Conservation (phyloP, 2,797 vertebrate genomes). For the Sorex maritimensis region DNA sequence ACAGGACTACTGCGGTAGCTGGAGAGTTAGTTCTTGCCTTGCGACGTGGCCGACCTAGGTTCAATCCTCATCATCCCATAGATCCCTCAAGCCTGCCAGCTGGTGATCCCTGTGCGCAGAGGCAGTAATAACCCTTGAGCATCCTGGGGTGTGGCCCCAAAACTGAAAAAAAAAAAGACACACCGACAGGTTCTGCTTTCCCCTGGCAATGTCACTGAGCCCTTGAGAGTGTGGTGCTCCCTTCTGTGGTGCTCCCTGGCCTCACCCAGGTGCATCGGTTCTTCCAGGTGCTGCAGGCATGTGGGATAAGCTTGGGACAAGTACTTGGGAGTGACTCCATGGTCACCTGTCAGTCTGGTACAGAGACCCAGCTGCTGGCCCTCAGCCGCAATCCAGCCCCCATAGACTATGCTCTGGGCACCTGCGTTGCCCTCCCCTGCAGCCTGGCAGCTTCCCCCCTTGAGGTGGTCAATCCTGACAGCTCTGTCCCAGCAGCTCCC, state of each 20-base stretch:
- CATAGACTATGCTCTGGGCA: neutral
- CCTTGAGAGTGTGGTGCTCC: neutral
- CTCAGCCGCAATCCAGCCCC: constrained; percentile 4
- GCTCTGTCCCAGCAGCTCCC: neutral
- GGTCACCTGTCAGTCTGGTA: constrained; percentile 51
- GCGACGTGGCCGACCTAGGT: too few relatives aligned
- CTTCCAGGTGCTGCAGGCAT: constrained; percentile 53
- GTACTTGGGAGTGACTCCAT: constrained; percentile 72
- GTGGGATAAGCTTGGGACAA: neutral
- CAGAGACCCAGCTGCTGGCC: constrained; percentile 30
- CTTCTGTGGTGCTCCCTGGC: neutral
- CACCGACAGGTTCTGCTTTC: neutral
- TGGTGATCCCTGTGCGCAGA: too few relatives aligned
- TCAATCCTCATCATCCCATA: too few relatives aligned
- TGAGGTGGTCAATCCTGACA: neutral
- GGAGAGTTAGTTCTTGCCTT: too few relatives aligned
- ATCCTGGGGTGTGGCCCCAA: too few relatives aligned
- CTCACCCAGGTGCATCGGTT: neutral
- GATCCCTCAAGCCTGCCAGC: too few relatives aligned
- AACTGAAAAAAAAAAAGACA: too few relatives aligned
- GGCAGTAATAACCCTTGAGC: too few relatives aligned
- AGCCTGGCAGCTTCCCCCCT: neutral
- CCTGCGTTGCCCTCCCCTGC: neutral
- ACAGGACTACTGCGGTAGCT: too few relatives aligned
- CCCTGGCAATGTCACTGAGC: constrained; percentile 9